Evolutionary conservation across 2,113 vertebrate genomes (phyloP).

Genomic region (Antigone vipio): DNA sequence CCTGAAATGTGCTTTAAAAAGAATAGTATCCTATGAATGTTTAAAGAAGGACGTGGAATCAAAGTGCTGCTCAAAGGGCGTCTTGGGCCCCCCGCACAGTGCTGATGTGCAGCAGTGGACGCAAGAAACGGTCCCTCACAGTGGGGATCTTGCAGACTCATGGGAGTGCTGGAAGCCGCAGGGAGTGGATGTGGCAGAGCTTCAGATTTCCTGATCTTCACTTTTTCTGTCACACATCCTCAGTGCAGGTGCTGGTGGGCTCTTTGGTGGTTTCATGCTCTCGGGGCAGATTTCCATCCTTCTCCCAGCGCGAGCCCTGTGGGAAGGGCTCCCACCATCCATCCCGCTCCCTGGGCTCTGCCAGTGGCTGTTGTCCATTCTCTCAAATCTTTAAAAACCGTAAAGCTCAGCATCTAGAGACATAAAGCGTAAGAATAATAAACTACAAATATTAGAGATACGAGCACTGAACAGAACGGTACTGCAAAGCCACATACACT

Average conservation of each 20-base stretch:
- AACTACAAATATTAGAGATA: background rate
- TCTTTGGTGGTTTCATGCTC: background rate
- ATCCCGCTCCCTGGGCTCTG: background rate
- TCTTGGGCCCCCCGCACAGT: rapidly evolving
- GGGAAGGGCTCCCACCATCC: background rate
- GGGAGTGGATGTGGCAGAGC: background rate
- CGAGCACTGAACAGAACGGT: background rate
- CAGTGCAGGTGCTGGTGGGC: background rate
- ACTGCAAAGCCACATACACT: background rate
- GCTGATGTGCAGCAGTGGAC: background rate
- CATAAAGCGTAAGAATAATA: background rate
- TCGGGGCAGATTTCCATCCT: background rate
- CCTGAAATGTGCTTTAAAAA: background rate
- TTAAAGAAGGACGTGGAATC: background rate
- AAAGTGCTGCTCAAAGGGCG: background rate
- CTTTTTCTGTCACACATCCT: background rate
- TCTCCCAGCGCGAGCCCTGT: background rate
- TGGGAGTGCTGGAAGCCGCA: rapidly evolving
- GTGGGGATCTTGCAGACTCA: background rate
- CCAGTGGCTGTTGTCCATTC: background rate
- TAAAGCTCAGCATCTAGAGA: background rate
- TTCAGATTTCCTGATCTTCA: background rate
- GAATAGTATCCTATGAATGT: background rate
- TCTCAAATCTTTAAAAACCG: background rate
- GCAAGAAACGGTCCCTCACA: rapidly evolving